A percentile compares a stretch with the other conserved stretches of the same genome.
These are phyloP conservation scores for Rhinophrynus dorsalis DNA, from an alignment of 2,797 vertebrate genomes.

Conservation along the genomic window DNA sequence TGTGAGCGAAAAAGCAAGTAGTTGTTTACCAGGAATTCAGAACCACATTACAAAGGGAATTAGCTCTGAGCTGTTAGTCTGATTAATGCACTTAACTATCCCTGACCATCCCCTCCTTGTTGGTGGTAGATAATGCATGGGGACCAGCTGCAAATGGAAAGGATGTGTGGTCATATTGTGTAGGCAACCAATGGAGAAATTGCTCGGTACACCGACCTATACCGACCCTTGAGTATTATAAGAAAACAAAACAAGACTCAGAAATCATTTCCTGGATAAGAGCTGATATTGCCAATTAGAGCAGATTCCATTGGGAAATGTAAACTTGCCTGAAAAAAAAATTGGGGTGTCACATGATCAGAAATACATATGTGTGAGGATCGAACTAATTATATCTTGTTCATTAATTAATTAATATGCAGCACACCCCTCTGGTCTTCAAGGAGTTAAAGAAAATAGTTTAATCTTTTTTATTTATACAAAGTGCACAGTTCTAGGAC, in stretches of 20 bases:
- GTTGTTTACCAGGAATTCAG: constrained; percentile 79
- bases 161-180: constrained; percentile 57
- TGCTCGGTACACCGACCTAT: constrained; percentile 53
- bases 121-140: constrained; percentile 67
- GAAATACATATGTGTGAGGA: no score
- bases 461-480: no score
- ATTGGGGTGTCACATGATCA: no score
- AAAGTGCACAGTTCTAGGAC: no score
- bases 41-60: constrained; percentile 72
- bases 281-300: constrained; percentile 51
- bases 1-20: constrained; percentile 64
- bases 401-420: no score
- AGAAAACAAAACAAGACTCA: constrained; percentile 50
- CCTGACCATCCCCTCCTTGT: constrained; percentile 66
- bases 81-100: constrained; percentile 78
- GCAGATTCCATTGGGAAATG: constrained; percentile 56
- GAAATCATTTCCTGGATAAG: constrained; percentile 58
- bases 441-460: no score
- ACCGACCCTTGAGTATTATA: constrained; percentile 54
- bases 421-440: no score
- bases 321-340: constrained; percentile 45
- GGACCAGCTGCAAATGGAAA: constrained; percentile 66
- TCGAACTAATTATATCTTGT: no score
- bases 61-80: constrained; percentile 75
- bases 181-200: constrained; percentile 53